A percentile compares a stretch with the other conserved stretches of the same genome.
Conservation (phyloP, 2,888 invertebrate species). For the Spatulosminthurus flaviceps region DNA sequence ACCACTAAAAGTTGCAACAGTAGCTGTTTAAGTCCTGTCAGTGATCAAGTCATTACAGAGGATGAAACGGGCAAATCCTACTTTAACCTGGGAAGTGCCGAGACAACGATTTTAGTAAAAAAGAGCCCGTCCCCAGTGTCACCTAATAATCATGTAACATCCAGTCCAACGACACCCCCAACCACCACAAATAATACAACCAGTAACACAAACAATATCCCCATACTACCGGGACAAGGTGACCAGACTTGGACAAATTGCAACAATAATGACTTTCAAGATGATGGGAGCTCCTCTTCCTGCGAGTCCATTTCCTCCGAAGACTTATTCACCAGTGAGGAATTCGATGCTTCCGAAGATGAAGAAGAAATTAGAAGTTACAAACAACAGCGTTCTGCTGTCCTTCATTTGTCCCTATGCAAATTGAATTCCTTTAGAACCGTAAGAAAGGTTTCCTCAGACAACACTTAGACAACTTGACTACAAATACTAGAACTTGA, state of each 20-base stretch:
- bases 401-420: conserved; percentile 68
- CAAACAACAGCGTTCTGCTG: conserved; percentile 66
- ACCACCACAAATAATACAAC: not conserved
- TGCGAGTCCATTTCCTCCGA: conserved; percentile 62
- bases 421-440: conserved; percentile 67
- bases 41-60: conserved; percentile 60
- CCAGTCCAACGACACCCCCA: not conserved
- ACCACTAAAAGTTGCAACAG: conserved; percentile 25
- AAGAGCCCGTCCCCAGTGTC: conserved; percentile 44
- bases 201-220: not conserved
- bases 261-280: conserved; percentile 56
- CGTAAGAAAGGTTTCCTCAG: conserved; percentile 54
- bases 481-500: conserved; percentile 21
- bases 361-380: conserved; percentile 64
- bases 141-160: not conserved
- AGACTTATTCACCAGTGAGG: conserved; percentile 63
- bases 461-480: conserved; percentile 33
- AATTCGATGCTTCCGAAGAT: conserved; percentile 59
- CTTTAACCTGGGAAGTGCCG: conserved; percentile 62
- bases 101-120: conserved; percentile 59
- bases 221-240: not conserved
- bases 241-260: conserved; percentile 44
- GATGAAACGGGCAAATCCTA: conserved; percentile 63
- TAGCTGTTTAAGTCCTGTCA: conserved; percentile 27
- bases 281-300: conserved; percentile 62